Evolutionary conservation across 2,113 vertebrate genomes (phyloP).

Genomic region (Rostratula benghalensis): DNA sequence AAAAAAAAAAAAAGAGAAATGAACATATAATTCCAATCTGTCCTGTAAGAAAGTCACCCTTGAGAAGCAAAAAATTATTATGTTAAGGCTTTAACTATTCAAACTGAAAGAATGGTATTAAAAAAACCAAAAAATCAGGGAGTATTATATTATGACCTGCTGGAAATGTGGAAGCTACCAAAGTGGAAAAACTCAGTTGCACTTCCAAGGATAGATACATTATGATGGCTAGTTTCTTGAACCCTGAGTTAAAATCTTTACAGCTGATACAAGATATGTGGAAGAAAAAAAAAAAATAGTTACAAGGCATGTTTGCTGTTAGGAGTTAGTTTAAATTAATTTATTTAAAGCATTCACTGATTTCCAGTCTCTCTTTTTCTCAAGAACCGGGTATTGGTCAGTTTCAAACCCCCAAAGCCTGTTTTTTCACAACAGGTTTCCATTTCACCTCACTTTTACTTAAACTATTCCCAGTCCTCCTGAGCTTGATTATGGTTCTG

Average conservation of each 20-base stretch:
- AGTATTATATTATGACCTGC: background rate
- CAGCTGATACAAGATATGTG: background rate
- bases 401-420: background rate
- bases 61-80: background rate
- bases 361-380: background rate
- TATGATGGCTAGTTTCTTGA: background rate
- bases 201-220: background rate
- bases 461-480: conserved; percentile 28
- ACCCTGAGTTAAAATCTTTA: background rate
- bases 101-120: background rate
- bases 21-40: background rate
- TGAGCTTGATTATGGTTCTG: conserved; percentile 49
- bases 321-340: background rate
- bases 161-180: background rate
- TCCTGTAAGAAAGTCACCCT: background rate
- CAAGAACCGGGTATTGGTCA: background rate
- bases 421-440: background rate
- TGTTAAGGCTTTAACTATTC: background rate
- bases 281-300: background rate
- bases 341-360: background rate
- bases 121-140: background rate
- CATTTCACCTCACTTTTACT: conserved; percentile 28
- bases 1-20: background rate
- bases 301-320: background rate
- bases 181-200: background rate